Evolutionary conservation across 1,140 invertebrate genomes (phyloP).

Genomic region (Amphibalanus amphitrite): DNA sequence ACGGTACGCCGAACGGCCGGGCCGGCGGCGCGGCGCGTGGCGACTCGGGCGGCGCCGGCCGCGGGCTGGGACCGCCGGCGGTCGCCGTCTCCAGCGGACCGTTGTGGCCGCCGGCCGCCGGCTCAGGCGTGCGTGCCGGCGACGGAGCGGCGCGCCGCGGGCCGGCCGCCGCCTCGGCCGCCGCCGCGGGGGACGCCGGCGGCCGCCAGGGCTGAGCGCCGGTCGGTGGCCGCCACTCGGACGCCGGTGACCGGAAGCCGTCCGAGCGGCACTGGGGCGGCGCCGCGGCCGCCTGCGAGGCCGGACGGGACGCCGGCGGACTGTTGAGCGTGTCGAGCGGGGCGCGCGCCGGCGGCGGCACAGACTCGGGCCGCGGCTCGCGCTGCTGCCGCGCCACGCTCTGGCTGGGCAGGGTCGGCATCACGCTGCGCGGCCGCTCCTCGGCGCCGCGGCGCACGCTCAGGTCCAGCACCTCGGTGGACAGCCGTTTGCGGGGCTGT

Average conservation of each 20-base stretch:
- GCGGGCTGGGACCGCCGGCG: constrained; percentile 67
- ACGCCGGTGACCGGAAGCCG: background rate
- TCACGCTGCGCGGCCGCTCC: background rate
- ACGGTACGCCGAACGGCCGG: constrained; percentile 71
- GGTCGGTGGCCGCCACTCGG: background rate
- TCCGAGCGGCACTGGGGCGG: background rate
- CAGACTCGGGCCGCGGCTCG: background rate
- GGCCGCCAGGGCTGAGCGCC: background rate
- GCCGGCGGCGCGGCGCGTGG: constrained; percentile 68
- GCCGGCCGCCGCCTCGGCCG: constrained; percentile 20
- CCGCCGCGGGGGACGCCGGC: too few relatives aligned
- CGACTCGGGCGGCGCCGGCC: constrained; percentile 36
- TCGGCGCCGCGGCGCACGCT: background rate
- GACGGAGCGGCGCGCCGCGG: constrained; percentile 71
- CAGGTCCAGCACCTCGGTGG: background rate
- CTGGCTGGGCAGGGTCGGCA: background rate
- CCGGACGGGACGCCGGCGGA: too few relatives aligned
- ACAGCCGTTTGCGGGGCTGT: constrained; percentile 1
- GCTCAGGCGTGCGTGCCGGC: constrained; percentile 63
- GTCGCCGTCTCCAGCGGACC: constrained; percentile 53
- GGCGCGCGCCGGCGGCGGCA: background rate
- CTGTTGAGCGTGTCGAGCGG: too few relatives aligned
- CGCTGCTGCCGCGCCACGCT: background rate
- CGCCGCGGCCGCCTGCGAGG: too few relatives aligned
- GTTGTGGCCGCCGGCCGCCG: constrained; percentile 49